Evolutionary conservation across 1,140 invertebrate genomes (phyloP).

Genomic region (Metaphire vulgaris): DNA sequence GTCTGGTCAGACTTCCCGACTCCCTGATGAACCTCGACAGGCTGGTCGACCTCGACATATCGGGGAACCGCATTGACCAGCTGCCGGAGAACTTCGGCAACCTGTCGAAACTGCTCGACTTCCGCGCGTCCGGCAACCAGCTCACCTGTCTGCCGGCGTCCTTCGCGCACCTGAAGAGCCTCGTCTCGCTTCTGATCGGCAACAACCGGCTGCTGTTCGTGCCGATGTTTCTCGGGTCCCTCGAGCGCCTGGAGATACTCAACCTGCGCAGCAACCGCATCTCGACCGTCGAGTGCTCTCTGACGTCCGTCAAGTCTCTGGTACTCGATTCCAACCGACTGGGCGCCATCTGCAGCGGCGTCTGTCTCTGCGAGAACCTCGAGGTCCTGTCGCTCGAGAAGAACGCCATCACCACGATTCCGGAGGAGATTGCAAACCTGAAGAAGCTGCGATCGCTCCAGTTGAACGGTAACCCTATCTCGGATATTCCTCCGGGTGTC

Average conservation of each 20-base stretch:
- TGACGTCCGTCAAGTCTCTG: not conserved
- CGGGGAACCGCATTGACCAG: not conserved
- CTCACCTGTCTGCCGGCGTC: not conserved
- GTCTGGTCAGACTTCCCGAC: not conserved
- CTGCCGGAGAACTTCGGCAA: not conserved
- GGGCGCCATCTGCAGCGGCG: not conserved
- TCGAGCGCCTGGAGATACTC: not conserved
- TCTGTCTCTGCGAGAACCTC: not conserved
- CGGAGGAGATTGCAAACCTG: not conserved
- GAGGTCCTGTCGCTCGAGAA: not conserved
- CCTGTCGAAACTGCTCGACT: not conserved
- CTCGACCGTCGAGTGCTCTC: not conserved
- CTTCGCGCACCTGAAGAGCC: not conserved
- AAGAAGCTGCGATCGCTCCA: not conserved
- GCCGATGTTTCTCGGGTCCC: not conserved
- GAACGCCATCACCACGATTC: not conserved
- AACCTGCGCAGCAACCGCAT: not conserved
- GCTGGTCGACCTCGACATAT: not conserved
- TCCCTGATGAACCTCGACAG: not conserved
- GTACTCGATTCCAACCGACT: not conserved
- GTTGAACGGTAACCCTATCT: not conserved
- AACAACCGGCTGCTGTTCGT: not conserved
- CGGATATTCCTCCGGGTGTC: not conserved
- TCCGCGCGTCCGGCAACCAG: not conserved
- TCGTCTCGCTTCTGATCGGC: not conserved